Conservation (phyloP, 92 coral and sea anemone species). For the Montipora capitata region DNA sequence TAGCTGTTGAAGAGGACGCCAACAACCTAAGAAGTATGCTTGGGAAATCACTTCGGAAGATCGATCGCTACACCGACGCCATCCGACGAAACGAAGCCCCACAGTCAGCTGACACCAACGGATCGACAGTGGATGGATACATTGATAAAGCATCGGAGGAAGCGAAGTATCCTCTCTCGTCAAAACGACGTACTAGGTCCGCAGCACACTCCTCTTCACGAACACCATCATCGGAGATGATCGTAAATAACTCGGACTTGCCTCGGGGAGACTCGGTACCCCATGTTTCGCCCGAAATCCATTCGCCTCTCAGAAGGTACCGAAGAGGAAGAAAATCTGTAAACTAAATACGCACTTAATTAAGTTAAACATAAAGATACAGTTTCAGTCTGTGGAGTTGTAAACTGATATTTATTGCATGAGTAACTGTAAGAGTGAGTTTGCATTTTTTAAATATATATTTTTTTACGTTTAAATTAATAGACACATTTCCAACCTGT, state of each 20-base stretch:
- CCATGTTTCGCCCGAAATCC: constrained; percentile 24
- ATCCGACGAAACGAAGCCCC: constrained; percentile 81
- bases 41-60: constrained; percentile 91
- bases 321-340: constrained; percentile 67
- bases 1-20: constrained; percentile 92
- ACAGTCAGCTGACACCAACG: constrained; percentile 80
- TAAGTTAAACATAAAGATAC: too few species aligned
- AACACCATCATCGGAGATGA: constrained; percentile 13
- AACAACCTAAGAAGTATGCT: constrained; percentile 91
- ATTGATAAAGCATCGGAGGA: constrained; percentile 45
- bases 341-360: constrained; percentile 2
- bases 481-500: too few species aligned
- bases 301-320: constrained; percentile 81
- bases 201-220: constrained; percentile 55
- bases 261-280: constrained; percentile 17
- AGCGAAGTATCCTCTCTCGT: constrained; percentile 55
- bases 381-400: too few species aligned
- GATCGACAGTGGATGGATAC: constrained; percentile 70
- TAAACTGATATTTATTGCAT: neutral
- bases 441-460: too few species aligned
- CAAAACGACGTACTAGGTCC: constrained; percentile 81
- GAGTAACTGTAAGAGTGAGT: too few species aligned
- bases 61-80: constrained; percentile 88
- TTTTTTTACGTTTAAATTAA: too few species aligned
- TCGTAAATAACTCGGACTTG: constrained; percentile 11